Base-by-base conservation (phyloP, 2,113 vertebrate genomes). In the Falcunculus frontatus region DNA sequence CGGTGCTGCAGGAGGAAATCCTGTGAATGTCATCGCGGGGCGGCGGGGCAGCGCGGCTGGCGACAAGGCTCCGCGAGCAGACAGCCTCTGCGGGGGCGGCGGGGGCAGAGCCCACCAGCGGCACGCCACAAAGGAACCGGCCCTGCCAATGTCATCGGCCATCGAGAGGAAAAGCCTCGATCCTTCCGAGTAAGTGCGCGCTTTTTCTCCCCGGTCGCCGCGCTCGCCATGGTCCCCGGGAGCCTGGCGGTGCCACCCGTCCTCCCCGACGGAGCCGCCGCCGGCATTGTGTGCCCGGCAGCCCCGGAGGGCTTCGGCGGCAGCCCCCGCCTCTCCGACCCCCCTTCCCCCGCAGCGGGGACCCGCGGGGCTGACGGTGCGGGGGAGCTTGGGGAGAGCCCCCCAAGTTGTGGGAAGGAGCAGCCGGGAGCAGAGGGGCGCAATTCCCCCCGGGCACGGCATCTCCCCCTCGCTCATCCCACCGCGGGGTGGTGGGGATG, bases 151-250 rank as follows among this genome's bases (percentile, higher is more conserved):
- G 99, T 97, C 99, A 97, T 99, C 99, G 75, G 98, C 99, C 89
- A 99, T 99, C 97, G 99, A 99, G 96, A 99, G 99, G 96, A 99
- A 99, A 97, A 99, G 98, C 80, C 95, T 99, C 98, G 99, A 99
- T 94, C 97, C 99, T 64, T 99, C 98, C 52, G 99, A 99, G 99
- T 99, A 97, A 99, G 99, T 99, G 91, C 50, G 78, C 44, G 44
- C 46, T 84, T 74, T 41, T n/a, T 4, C n/a, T 26, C 30, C 39
- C 22, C 50, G 30, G 18, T 42, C 1, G 5, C 17, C 9, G 8
- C 19, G 12, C 29, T 60, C 10, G 16, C 21, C n/a, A 21, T 27
- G n/a, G 46, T 72, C 63, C 33, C 46, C 60, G 33, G 1, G 1
- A 17, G 44, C 49, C 79, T 75, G 23, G 13, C 57, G 13, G 39